Conservation (phyloP, 2,888 invertebrate genomes). For the Drosophila tanythrix region DNA sequence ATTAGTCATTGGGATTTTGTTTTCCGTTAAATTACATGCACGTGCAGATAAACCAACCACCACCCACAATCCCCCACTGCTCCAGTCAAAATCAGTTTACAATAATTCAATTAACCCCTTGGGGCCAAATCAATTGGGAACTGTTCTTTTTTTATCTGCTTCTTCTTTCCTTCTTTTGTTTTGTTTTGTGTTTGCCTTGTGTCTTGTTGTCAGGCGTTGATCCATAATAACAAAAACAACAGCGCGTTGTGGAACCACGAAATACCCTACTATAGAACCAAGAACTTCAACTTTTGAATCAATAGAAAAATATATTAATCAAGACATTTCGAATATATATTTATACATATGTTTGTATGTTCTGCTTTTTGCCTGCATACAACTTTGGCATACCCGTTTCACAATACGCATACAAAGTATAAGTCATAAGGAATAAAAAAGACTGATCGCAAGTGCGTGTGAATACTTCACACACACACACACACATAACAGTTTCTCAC, state of each 20-base stretch:
- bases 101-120: slow-evolving; percentile 80
- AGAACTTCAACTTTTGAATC: background rate
- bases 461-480: slow-evolving; percentile 1
- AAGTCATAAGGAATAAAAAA: slow-evolving; percentile 4
- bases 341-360: background rate
- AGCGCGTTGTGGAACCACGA: background rate
- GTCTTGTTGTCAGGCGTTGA: slow-evolving; percentile 54
- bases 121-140: slow-evolving; percentile 76
- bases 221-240: slow-evolving; percentile 20
- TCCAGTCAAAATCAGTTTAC: slow-evolving; percentile 62
- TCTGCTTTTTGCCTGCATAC: background rate
- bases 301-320: background rate
- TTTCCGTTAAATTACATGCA: slow-evolving; percentile 26
- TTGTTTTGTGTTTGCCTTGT: slow-evolving; percentile 22
- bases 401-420: background rate
- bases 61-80: background rate
- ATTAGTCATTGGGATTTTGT: slow-evolving; percentile 12
- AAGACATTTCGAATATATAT: background rate
- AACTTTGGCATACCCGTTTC: background rate
- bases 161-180: background rate
- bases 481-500: background rate
- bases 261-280: slow-evolving; percentile 1
- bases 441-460: slow-evolving; percentile 40
- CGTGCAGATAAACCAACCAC: slow-evolving; percentile 38
- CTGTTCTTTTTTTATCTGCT: background rate